Percentiles rank a stretch among this genome's conserved stretches.
Conservation (phyloP, 92 coral and sea anemone species). For the Nematostella vectensis region DNA sequence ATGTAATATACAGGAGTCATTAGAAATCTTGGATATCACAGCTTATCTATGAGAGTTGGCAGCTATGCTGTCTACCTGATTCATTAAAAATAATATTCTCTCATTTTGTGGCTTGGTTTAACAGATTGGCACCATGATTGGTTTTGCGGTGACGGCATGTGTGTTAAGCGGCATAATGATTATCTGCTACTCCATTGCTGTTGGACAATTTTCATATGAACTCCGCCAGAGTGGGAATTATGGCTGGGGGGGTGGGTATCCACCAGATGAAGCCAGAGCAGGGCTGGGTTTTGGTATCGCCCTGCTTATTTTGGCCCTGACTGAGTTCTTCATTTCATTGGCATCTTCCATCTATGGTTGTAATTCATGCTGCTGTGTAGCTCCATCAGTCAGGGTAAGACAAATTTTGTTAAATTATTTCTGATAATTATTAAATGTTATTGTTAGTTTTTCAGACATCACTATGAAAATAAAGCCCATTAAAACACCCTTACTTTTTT, state of each 20-base stretch:
- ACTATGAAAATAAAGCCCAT: no score
- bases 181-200: conserved; percentile 36
- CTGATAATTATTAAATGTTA: no score
- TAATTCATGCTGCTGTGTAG: conserved; percentile 35
- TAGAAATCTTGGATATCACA: no score
- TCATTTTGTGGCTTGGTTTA: background rate
- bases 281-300: conserved; percentile 42
- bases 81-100: no score
- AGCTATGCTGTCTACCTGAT: no score
- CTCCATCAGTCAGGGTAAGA: conserved; percentile 5
- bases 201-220: conserved; percentile 3
- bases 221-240: conserved; percentile 9
- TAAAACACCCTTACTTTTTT: no score
- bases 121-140: conserved; percentile 78
- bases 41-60: no score
- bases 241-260: background rate
- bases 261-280: conserved; percentile 13
- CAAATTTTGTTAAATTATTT: no score
- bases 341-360: conserved; percentile 67
- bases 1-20: no score
- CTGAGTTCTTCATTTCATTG: conserved; percentile 56
- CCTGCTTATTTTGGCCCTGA: conserved; percentile 34
- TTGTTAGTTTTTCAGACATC: no score
- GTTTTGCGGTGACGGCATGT: conserved; percentile 57
- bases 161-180: conserved; percentile 49